Evolutionary conservation across 2,888 invertebrate species (phyloP), one percentile per base, ranked within the genome.

Genomic region (Hipparchia sbordonii): DNA sequence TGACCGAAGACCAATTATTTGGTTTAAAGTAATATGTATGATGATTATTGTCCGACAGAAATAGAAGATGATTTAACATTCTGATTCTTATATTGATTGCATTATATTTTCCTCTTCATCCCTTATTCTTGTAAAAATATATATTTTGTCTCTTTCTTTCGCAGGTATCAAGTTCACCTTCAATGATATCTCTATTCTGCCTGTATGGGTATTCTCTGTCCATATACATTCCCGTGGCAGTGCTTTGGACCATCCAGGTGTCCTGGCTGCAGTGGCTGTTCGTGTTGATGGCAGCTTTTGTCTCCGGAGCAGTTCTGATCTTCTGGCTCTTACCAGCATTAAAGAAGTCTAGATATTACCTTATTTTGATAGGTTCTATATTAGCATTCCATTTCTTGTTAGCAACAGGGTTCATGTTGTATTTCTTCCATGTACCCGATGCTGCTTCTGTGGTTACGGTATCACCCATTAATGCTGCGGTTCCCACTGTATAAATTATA

Each of bases 121-220:
- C 12, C 23, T 23, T 23, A 1, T 0, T 52, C 52, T 12, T 12
- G 5, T 39, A 39, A 39, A 66, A 70, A 46, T 23, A 23, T 23
- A 23, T 23, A 23, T 60, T 60, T 6, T 57, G 7, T 45, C 13
- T 60, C 33, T 67, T 61, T 70, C 8, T 6, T 65, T 62, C 61
- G 12, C 90, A 95, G 91, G 87, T 92, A 9, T 87, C 93, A 33
- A 91, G 93, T 48, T 90, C 95, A 0, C 96, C 96, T 33, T 95
- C 96, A 33, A 94, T 98, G 84, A 94, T 99, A 79, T 98, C 99
- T 78, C 94, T 99, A 9, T 95, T 99, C 84, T 99, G 98, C 87
- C 95, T 99, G 9, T 99, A 99, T 85, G 99, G 99, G 8, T 99
- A 99, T 89, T 98, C 98, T 0, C 93, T 99, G 63, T 96, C 98